phyloP scores from a whole-genome alignment of 2,888 invertebrate species.

The Myopa tessellatipennis region DNA sequence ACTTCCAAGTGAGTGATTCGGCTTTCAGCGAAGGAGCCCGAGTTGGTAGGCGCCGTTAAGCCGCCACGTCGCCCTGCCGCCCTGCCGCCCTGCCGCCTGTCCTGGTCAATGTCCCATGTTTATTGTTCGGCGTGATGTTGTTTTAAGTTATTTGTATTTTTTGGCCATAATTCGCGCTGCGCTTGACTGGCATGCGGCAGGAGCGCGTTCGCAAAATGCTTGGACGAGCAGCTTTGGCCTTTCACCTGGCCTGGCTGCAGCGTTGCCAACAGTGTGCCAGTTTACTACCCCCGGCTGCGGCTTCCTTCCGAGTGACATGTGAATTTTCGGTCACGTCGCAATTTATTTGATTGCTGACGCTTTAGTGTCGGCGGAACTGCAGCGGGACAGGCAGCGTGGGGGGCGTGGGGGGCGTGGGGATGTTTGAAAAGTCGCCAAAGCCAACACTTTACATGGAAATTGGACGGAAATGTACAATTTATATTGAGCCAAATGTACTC shows the following conservation, averaged over 20 bases:
- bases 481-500: conserved; percentile 14
- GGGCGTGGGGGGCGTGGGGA: neutral
- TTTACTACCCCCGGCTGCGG: neutral
- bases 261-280: neutral
- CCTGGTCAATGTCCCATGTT: neutral
- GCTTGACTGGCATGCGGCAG: neutral
- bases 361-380: conserved; percentile 31
- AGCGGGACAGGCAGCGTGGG: neutral
- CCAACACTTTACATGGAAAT: conserved; percentile 37
- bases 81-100: neutral
- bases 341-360: conserved; percentile 40
- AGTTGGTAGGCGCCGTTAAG: neutral
- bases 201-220: neutral
- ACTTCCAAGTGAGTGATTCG: conserved; percentile 6
- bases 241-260: neutral
- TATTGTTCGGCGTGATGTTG: neutral
- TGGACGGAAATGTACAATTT: conserved; percentile 34
- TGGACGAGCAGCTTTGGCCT: neutral
- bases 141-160: conserved; percentile 1
- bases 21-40: neutral
- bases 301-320: conserved; percentile 30
- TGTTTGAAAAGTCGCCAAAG: conserved; percentile 22
- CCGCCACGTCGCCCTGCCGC: neutral
- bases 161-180: neutral
- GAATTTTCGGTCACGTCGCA: conserved; percentile 41